Evolutionary conservation across 2,113 vertebrate species (phyloP).

Genomic region (Cephalopholis sonnerati): DNA sequence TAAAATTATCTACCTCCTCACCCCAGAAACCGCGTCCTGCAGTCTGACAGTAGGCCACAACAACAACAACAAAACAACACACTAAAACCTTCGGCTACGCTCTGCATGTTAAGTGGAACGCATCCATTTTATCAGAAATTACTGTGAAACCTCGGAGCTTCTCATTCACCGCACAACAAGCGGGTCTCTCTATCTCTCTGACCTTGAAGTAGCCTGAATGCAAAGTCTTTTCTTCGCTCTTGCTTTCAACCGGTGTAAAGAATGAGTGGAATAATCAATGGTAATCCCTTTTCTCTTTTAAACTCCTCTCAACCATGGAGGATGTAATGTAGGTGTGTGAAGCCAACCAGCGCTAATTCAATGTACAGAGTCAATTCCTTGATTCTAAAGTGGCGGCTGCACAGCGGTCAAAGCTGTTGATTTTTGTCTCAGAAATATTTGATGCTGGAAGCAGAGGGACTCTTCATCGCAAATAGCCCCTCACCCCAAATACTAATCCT

Average conservation of each 20-base stretch:
- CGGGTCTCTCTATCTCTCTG: constrained; percentile 60
- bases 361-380: constrained; percentile 22
- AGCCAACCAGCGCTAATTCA: constrained; percentile 42
- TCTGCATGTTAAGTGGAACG: constrained; percentile 64
- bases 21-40: constrained; percentile 39
- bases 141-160: constrained; percentile 51
- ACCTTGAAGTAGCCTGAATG: constrained; percentile 70
- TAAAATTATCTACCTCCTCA: constrained; percentile 68
- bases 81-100: constrained; percentile 41
- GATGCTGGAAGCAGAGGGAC: neutral
- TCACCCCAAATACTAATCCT: constrained; percentile 18
- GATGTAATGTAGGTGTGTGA: constrained; percentile 35
- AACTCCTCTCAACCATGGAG: constrained; percentile 26
- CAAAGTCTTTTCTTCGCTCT: constrained; percentile 46
- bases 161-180: constrained; percentile 59
- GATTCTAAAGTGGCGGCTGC: constrained; percentile 6
- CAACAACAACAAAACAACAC: constrained; percentile 43
- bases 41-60: constrained; percentile 49
- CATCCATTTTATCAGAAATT: constrained; percentile 66
- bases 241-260: constrained; percentile 10
- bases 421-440: constrained; percentile 9
- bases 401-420: neutral
- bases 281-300: constrained; percentile 55
- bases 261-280: constrained; percentile 65
- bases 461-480: neutral